Percentiles rank a stretch among this genome's conserved stretches.
These are phyloP conservation scores for Pterostichus madidus DNA, from an alignment of 2,888 invertebrate species.

Conservation along the genomic window DNA sequence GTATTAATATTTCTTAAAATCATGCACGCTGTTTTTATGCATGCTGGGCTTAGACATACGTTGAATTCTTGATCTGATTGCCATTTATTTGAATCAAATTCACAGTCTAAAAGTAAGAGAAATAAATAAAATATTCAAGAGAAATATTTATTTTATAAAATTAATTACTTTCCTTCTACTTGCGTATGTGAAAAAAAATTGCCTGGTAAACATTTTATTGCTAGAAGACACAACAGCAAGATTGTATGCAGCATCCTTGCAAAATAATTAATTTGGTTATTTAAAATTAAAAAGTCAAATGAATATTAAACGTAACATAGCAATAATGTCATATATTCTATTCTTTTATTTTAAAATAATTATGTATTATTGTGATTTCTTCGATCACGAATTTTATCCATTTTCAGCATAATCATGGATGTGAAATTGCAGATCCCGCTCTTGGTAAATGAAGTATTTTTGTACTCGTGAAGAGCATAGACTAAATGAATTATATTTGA, in stretches of 20 bases:
- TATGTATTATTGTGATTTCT: background rate
- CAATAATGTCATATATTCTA: background rate
- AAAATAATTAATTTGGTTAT: constrained; percentile 18
- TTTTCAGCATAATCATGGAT: no score
- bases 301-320: background rate
- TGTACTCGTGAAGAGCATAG: no score
- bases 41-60: constrained; percentile 80
- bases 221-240: constrained; percentile 27
- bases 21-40: constrained; percentile 86
- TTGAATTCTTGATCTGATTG: constrained; percentile 33
- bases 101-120: constrained; percentile 6
- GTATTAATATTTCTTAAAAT: constrained; percentile 84
- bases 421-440: no score
- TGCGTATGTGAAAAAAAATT: background rate
- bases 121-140: constrained; percentile 1
- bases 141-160: constrained; percentile 6
- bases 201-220: constrained; percentile 1
- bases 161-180: constrained; percentile 48
- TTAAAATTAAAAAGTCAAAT: constrained; percentile 43
- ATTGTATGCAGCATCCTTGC: constrained; percentile 34
- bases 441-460: no score
- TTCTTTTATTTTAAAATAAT: background rate
- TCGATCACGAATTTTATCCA: no score
- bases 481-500: no score
- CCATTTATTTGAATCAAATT: constrained; percentile 12